phyloP scores from a whole-genome alignment of 2,797 vertebrate genomes.

The Limnodromus scolopaceus region DNA sequence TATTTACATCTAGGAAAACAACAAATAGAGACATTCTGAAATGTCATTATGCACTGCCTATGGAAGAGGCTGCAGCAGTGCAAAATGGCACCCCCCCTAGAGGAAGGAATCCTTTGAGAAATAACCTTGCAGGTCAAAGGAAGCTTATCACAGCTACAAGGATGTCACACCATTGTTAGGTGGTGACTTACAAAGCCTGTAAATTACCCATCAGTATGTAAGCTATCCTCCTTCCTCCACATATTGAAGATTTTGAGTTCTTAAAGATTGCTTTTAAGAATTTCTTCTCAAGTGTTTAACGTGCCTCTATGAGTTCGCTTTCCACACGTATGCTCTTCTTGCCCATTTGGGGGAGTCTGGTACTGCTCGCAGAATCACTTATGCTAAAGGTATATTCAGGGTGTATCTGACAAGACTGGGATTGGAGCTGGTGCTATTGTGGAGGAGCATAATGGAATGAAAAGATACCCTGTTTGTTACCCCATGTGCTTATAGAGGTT shows the following conservation, averaged over 20 bases:
- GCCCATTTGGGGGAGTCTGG: conserved; percentile 36
- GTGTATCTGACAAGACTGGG: neutral
- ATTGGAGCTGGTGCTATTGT: neutral
- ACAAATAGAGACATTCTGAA: neutral
- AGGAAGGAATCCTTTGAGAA: neutral
- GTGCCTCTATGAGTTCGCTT: neutral
- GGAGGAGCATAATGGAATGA: neutral
- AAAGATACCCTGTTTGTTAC: neutral
- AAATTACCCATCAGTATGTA: neutral
- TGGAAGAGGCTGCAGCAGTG: neutral
- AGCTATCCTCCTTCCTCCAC: neutral
- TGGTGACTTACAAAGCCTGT: neutral
- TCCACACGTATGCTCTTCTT: neutral
- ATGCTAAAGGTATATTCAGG: neutral
- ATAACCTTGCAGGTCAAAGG: neutral
- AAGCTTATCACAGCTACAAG: neutral
- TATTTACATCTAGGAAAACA: neutral
- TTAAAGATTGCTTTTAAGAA: neutral
- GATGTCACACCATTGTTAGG: neutral
- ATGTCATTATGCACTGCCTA: neutral
- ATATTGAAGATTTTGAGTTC: neutral
- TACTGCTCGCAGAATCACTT: neutral
- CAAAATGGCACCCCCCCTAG: neutral
- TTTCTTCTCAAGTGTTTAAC: neutral
- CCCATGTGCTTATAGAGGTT: neutral